Evolutionary conservation across 2,888 invertebrate genomes (phyloP).

Genomic region (Sarcophaga subvicina): DNA sequence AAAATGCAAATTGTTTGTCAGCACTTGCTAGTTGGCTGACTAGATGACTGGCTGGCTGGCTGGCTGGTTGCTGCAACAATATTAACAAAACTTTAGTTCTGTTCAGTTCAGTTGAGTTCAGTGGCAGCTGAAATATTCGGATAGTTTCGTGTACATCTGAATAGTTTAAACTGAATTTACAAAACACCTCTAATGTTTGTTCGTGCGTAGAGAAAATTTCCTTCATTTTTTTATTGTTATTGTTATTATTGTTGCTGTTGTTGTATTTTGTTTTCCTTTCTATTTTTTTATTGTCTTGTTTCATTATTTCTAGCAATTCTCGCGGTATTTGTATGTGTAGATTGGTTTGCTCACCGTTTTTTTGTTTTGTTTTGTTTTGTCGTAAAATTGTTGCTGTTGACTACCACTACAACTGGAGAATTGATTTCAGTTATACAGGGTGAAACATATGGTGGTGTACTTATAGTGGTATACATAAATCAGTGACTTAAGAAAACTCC

Average conservation of each 20-base stretch:
- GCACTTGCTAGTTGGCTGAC: constrained; percentile 34
- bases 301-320: constrained; percentile 20
- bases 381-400: background rate
- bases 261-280: background rate
- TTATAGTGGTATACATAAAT: too few species aligned
- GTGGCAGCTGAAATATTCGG: background rate
- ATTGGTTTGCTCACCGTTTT: constrained; percentile 47
- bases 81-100: constrained; percentile 6
- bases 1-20: constrained; percentile 64
- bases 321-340: constrained; percentile 44
- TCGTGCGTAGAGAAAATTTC: constrained; percentile 50
- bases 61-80: background rate
- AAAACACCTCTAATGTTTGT: constrained; percentile 50
- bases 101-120: background rate
- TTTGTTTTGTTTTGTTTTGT: constrained; percentile 1
- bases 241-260: constrained; percentile 7
- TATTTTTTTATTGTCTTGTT: constrained; percentile 22
- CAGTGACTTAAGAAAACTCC: too few species aligned
- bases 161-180: background rate
- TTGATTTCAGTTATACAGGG: background rate
- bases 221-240: background rate
- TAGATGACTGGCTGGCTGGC: too few species aligned
- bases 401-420: background rate
- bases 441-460: background rate
- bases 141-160: background rate